Evolutionary conservation across 2,113 vertebrate genomes (phyloP).

Genomic region (Ondatra zibethicus): DNA sequence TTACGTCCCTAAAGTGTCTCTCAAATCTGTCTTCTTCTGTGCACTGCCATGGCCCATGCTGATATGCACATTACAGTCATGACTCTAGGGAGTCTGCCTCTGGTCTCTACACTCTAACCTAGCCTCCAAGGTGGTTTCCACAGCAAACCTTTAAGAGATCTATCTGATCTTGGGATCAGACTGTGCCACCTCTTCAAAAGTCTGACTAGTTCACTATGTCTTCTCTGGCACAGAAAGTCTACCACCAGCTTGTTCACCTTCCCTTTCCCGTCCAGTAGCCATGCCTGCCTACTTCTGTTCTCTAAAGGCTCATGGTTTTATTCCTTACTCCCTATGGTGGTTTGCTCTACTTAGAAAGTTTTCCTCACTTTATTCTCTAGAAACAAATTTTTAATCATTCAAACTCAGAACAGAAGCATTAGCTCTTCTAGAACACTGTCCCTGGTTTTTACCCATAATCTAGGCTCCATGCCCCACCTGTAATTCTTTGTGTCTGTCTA

Average conservation of each 20-base stretch:
- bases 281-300: background rate
- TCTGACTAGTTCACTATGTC: background rate
- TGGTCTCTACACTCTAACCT: background rate
- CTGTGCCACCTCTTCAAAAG: background rate
- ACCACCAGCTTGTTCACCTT: background rate
- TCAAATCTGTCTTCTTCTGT: background rate
- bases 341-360: background rate
- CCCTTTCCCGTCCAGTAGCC: background rate
- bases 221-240: background rate
- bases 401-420: background rate
- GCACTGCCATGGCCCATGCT: background rate
- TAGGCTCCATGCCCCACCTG: background rate
- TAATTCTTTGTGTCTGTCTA: background rate
- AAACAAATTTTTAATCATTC: conserved; percentile 5
- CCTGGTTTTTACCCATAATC: background rate
- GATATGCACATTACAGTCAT: background rate
- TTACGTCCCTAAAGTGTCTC: background rate
- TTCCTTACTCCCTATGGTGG: background rate
- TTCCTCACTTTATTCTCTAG: background rate
- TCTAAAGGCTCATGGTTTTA: background rate
- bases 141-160: background rate
- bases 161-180: background rate
- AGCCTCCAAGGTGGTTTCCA: background rate
- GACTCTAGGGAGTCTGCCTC: background rate
- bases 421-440: background rate